Conservation (phyloP, 2,113 vertebrate genomes). For the Riparia riparia region DNA sequence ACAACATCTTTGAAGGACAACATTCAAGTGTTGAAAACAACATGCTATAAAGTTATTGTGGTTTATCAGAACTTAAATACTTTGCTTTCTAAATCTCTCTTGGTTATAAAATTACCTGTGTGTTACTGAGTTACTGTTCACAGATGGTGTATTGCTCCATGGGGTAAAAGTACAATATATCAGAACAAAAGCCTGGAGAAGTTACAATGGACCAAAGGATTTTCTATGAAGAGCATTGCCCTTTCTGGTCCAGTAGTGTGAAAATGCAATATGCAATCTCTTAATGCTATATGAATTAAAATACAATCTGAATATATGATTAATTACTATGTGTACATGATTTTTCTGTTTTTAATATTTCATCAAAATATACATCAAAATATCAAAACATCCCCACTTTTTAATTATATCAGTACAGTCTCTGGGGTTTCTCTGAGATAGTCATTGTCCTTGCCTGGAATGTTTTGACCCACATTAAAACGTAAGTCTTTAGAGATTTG, state of each 20-base stretch:
- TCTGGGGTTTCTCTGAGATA: neutral
- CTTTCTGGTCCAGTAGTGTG: neutral
- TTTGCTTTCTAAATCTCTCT: neutral
- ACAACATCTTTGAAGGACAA: neutral
- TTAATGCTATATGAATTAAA: neutral
- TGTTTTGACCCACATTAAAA: neutral
- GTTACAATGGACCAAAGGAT: accelerated
- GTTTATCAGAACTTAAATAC: neutral
- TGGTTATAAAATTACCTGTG: neutral
- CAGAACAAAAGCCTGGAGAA: neutral
- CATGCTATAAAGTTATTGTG: neutral
- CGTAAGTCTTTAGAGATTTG: neutral
- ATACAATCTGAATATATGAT: neutral
- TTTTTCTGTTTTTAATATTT: neutral
- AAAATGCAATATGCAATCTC: neutral
- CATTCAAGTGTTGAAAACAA: neutral
- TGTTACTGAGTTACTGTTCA: neutral
- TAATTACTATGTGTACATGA: neutral
- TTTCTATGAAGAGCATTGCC: neutral
- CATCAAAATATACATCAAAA: neutral
- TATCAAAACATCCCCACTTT: neutral
- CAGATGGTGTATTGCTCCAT: neutral
- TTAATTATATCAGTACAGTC: neutral
- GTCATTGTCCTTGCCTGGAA: neutral
- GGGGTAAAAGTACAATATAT: neutral